Evolutionary conservation across 2,888 invertebrate genomes (phyloP), one percentile per base, ranked within the genome.

Genomic region (Melieria omissa): DNA sequence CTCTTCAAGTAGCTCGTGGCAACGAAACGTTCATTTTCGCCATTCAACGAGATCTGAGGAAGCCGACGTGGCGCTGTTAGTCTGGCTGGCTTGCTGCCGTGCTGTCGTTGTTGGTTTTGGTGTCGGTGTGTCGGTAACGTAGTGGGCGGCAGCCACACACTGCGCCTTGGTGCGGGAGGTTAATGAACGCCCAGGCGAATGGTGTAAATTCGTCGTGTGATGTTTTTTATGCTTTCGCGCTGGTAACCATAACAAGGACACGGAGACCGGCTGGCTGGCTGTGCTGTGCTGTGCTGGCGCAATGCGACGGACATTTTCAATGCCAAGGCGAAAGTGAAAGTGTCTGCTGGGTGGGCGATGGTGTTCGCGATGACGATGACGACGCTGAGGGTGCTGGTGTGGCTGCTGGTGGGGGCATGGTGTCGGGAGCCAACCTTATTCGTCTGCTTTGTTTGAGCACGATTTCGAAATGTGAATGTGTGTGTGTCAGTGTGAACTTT

Each of bases 301-400:
- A 58, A 16, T 47, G 47, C 62, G 57, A 57, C 73, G 64, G 65
- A 65, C 75, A 75, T 63, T 73, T 74, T 72, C 75, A 76, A 73
- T 74, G 75, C 72, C 76, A 78, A 74, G 73, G 65, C 60, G 57
- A 72, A 69, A 69, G 65, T 65, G 75, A 76, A 76, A 78, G 78
- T 77, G 71, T 71, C 65, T 69, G 62, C 29, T 64, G 14, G 9
- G 12, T 62, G 52, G n/a, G 8, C 10, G 41, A 4, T 52, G 57
- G 4, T 68, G 46, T 68, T 16, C 64, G 49, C 14, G 2, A 10
- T 10, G 10, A 29, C 4, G 10, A 41, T 12, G 14, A 45, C 9
- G 12, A 58, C n/a, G 29, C 60, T 65, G 47, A 49, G 65, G 42
- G 9, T 54, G n/a, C 54, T 42, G 5, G 14, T 65, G 47, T 46